phyloP scores from a whole-genome alignment of 2,113 vertebrate species.

The Asarcornis scutulata region DNA sequence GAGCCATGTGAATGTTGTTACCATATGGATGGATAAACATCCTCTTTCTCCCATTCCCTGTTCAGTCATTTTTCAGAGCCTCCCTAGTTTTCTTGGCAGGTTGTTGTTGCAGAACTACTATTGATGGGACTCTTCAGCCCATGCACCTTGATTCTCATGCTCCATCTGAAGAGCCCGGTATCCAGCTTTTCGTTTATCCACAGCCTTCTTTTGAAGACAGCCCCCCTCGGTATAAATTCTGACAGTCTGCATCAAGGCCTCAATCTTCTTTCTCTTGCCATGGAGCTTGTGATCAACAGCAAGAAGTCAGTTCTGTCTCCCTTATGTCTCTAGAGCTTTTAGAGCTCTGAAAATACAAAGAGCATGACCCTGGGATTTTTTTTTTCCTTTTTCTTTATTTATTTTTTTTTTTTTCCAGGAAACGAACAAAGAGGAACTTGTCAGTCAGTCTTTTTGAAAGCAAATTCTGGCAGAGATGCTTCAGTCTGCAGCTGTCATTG shows the following conservation, averaged over 20 bases:
- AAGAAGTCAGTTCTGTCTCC: conserved; percentile 69
- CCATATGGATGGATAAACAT: conserved; percentile 55
- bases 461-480: conserved; percentile 37
- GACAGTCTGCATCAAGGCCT: conserved; percentile 62
- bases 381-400: conserved; percentile 20
- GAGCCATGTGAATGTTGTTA: background rate
- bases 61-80: conserved; percentile 42
- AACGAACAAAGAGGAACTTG: conserved; percentile 61
- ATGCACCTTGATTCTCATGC: conserved; percentile 13
- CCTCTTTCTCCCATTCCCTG: background rate
- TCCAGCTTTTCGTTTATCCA: conserved; percentile 56
- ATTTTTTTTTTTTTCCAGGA: conserved; percentile 5
- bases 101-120: conserved; percentile 32
- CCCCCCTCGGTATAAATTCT: conserved; percentile 46
- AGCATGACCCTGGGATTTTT: conserved; percentile 58
- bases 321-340: conserved; percentile 64
- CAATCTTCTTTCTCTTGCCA: conserved; percentile 49
- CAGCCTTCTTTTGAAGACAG: conserved; percentile 43
- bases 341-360: conserved; percentile 74
- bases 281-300: conserved; percentile 62
- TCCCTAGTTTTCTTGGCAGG: conserved; percentile 33
- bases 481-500: conserved; percentile 37
- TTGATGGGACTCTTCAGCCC: conserved; percentile 47
- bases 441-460: conserved; percentile 68
- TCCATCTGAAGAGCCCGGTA: background rate